Base-by-base conservation (phyloP, 1,140 invertebrate genomes). In the Melipona quadrifasciata region DNA sequence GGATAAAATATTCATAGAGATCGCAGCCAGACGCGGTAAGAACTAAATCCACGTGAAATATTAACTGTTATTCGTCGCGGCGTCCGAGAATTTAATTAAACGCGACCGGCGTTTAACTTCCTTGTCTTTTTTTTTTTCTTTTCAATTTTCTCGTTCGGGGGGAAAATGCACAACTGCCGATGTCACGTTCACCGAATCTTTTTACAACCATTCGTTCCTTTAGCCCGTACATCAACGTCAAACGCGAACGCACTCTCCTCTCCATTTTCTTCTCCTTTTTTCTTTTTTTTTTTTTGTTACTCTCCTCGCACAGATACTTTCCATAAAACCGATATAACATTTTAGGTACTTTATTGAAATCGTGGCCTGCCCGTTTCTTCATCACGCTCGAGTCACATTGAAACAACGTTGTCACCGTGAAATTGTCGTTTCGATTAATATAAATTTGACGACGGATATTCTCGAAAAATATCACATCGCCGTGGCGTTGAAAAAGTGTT, bases 211-310 rank as follows among this genome's bases (percentile, higher is more conserved):
- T 81, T 64, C 61, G 14, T 65, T 21, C 51, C 27, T 27, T 17
- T 55, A 27, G 24, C 34, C 53, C 73, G 71, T 75, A 21, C 61
- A 39, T 82, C 71, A 82, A 75, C 47, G 80, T 82, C 72, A 31
- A 65, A n/a, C n/a, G n/a, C n/a, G n/a, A n/a, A n/a, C n/a, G n/a
- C 31, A 27, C 21, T 19, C 31, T 31, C 31, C 31, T 31, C 31
- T 2, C 31, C 31, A 31, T 31, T 31, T 31, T 31, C 31, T 31
- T 31, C 31, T 27, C 14, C 17, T 65, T 61, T 39, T 34, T 65
- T 53, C 34, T 75, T 19, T 31, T 61, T 61, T 27, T 47, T 47
- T 76, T 24, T 77, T 34, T 24, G 57, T 21, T 19, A 6, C 39
- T 39, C 39, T 39, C 39, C 21, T 58, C 34, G 34, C 53, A 67